Base-by-base conservation (phyloP, 2,113 vertebrate genomes). In the Engraulis encrasicolus region DNA sequence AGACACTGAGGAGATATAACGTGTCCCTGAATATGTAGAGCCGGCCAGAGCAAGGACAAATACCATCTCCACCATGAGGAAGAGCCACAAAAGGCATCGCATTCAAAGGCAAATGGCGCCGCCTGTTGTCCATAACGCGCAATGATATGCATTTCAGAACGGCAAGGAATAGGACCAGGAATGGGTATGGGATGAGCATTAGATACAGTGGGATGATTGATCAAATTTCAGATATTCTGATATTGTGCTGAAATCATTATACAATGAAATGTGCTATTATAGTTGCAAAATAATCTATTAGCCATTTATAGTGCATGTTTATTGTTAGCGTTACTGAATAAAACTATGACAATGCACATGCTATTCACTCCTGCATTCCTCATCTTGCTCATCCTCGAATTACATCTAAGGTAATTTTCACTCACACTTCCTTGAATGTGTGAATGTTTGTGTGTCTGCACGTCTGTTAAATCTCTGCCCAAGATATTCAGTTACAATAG, bases 31-130 rank as follows among this genome's bases (percentile, higher is more conserved):
- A 66, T 66, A 2, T 66, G 58, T 14, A 31, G 12, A 14, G 27
- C 58, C 27, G 31, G 23, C 58, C 1, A 14, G 58, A 14, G 58
- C n/a, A n/a, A 66, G 31, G 58, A 2, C n/a, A n/a, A 66, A 31
- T 9, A n/a, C 14, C 52, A 58, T 52, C 19, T 20, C 14, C 23
- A 66, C 23, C 54, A 23, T n/a, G 19, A 31, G 12, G 15, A 23
- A 11, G 27, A 6, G 54, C 23, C 12, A 2, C 58, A 14, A 38
- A n/a, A 7, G n/a, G 36, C 45, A 9, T 52, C 27, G 6, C 50
- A 84, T 34, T 78, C 37, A 85, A 87, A 91, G 92, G 81, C 40
- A 87, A 83, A 94, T 86, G 93, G 90, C 93, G 93, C 93, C 93
- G 89, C 89, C 92, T 78, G 90, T 91, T 94, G 94, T 92, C 71